Base-by-base conservation (phyloP, 2,888 invertebrate species). In the Tenthredo notha region DNA sequence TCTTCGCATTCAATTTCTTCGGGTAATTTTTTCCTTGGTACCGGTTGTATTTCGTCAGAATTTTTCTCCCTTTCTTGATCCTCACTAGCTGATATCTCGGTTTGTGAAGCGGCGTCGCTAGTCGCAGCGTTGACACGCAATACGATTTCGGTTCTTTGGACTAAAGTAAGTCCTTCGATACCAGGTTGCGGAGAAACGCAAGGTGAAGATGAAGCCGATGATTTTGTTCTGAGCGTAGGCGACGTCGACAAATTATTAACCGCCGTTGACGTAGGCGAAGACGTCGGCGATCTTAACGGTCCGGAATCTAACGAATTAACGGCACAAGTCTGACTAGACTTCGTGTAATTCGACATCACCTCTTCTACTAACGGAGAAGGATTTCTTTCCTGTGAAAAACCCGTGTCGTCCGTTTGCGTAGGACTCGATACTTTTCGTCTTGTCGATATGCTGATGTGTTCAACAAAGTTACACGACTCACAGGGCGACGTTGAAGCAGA, bases 1-100 rank as follows among this genome's bases (percentile, higher is more conserved):
- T 95, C 95, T 91, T 97, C 97, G 94, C 97, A 97, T 89, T 97
- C 97, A 88, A 97, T 95, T 93, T 97, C 97, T 92, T 97, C 97
- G 88, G 96, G 95, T 72, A 95, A 94, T 88, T 96, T 96, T 90
- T 95, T 95, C 86, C 96, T 94, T 1, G 94, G 94, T 61, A 94
- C 93, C 29, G 95, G 92, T 70, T 95, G 94, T 1, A 86, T 80
- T 50, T 88, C 61, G 25, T 61, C 61, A 5, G 25, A 25, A 61
- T 61, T 61, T 4, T 61, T 61, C 61, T 2, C 21, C 25, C 61
- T 88, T 15, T 84, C 75, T 1, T 85, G 85, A 47, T 12, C 67
- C 65, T 88, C 80, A 15, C 86, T 90, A 86, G 87, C 87, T 37
- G 90, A 85, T 2, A 88, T 85, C 84, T 95, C 95, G 2, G 95